Conservation (phyloP, 2,113 vertebrate species). For the Calypte anna region DNA sequence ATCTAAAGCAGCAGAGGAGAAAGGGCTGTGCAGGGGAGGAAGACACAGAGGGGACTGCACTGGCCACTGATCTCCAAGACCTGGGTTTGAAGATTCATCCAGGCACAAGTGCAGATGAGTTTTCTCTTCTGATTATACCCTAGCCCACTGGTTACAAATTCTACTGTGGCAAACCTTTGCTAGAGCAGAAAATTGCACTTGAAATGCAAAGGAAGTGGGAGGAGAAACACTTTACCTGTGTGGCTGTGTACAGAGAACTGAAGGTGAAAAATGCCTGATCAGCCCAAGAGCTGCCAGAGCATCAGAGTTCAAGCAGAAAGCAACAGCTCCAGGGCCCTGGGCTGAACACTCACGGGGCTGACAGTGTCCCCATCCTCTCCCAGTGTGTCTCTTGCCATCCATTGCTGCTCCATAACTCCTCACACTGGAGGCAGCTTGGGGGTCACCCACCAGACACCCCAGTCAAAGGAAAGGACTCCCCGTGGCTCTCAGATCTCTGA, state of each 20-base stretch:
- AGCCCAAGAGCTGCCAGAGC: background rate
- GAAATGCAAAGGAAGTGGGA: background rate
- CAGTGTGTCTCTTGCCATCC: background rate
- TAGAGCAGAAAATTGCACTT: background rate
- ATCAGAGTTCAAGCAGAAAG: background rate
- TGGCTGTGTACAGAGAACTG: background rate
- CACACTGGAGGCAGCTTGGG: background rate
- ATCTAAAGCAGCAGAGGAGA: background rate
- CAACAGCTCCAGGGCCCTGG: background rate
- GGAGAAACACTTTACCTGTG: background rate
- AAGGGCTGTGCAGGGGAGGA: background rate
- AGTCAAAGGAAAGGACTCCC: background rate
- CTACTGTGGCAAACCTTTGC: background rate
- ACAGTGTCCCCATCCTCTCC: background rate
- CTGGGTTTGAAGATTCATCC: background rate
- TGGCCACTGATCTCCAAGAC: background rate
- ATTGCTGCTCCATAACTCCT: background rate
- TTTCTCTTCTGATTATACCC: constrained; percentile 29
- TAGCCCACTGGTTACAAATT: background rate
- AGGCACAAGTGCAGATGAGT: background rate
- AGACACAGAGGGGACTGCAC: background rate
- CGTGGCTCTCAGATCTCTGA: background rate
- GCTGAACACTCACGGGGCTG: background rate
- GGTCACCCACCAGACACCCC: background rate
- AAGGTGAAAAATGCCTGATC: background rate